Evolutionary conservation across 2,797 vertebrate species (phyloP), one percentile per base, ranked within the genome.

Genomic region (Protonibea diacanthus): DNA sequence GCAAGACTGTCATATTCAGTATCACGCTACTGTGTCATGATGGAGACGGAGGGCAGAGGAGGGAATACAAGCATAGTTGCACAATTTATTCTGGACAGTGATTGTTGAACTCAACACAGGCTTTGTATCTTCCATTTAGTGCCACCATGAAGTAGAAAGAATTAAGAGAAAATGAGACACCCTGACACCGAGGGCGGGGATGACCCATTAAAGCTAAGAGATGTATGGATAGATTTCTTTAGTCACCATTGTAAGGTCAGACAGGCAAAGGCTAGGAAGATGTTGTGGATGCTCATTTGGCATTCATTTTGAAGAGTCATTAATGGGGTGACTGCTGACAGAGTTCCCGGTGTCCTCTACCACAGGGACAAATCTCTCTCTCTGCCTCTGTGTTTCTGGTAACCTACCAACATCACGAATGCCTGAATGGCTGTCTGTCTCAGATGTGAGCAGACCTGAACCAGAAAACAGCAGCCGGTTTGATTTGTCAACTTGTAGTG

Each of bases 1-100:
- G 51, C 33, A 38, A 38, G 44, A 8, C 73, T 80, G 82, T 84
- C 84, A 78, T n/a, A 61, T 64, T 61, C 38, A 52, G 60, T 71
- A 44, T 78, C 57, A 80, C 45, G 33, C 70, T 20, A 65, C 64
- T 47, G 5, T 59, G 73, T 75, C 73, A 78, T 0, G 1, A 5
- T 10, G 55, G 47, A 71, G 71, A 67, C 25, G 15, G 61, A 49
- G 67, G 58, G 11, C 17, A 48, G 42, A 53, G 13, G 38, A 70
- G 56, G 57, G 60, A 65, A 57, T 71, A 77, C 42, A 44, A 72
- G 70, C 23, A 1, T 38, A 52, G 72, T 59, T 76, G 51, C 62
- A 81, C 60, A 53, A 75, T 81, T 74, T 80, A 57, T 80, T 80
- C 48, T 58, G 65, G 69, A 66, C 59, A 29, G 55, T 47, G 71